Base-by-base conservation (phyloP, 2,888 invertebrate species). In the Acholoe squamosa region DNA sequence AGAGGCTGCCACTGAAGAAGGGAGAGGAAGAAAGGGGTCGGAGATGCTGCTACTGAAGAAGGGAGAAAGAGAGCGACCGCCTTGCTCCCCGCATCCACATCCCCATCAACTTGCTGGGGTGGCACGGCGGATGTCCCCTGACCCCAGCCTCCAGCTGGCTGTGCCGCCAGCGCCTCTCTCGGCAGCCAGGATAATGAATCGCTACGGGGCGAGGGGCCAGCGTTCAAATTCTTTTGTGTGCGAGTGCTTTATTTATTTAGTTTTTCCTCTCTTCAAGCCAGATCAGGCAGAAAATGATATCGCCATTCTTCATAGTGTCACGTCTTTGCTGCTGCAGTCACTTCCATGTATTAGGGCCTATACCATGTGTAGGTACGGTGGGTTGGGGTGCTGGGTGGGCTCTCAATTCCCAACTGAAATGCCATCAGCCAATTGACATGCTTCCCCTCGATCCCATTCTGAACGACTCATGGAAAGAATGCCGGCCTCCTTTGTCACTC, bases 251-350 rank as follows among this genome's bases (percentile, higher is more conserved):
- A 43, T 43, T 43, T 43, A 43, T 43, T 43, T 43, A 43, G 43
- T 43, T 43, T 43, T 43, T 43, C 43, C 43, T 10, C 43, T 43
- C 43, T 43, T n/a, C 61, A 61, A 19, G 61, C 61, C 22, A 61
- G 61, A n/a, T 61, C 71, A 28, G 71, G 7, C 61, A 71, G 71
- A 25, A 71, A 71, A 71, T 71, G 71, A 71, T 71, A 71, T 71
- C 31, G 61, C 71, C 71, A 71, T 71, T 28, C 28, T 22, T n/a
- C 71, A 71, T 28, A 28, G 25, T 28, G 71, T 71, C 71, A 71
- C 71, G 71, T 71, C 14, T 28, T 22, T 28, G 28, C 16, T 16
- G 31, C 25, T 25, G 14, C 28, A 28, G 25, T 71, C 71, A 71
- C 71, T 25, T 25, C 28, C n/a, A 1, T 28, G 71, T 61, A n/a